Conservation (phyloP, 2,888 invertebrate species). For the Macropis europaea region DNA sequence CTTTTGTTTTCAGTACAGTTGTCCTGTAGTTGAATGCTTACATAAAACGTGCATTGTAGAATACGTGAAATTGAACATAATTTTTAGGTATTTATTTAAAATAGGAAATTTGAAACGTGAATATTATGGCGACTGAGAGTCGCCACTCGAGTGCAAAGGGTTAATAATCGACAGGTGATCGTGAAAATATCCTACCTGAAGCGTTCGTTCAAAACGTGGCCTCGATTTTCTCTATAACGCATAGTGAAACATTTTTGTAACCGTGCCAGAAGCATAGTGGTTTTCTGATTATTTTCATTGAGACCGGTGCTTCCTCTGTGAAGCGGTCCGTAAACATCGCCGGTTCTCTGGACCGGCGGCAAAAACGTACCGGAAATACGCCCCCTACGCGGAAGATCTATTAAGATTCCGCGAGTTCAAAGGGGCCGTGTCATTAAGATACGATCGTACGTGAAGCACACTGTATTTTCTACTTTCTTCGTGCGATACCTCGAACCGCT, state of each 20-base stretch:
- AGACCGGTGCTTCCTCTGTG: conserved; percentile 29
- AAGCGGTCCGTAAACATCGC: conserved; percentile 32
- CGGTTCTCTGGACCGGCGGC: neutral
- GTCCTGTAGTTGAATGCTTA: too few relatives aligned
- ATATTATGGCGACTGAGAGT: too few relatives aligned
- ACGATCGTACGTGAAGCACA: neutral
- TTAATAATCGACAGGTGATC: neutral
- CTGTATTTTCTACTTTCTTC: neutral
- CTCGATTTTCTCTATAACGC: conserved; percentile 6
- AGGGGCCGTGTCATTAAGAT: neutral
- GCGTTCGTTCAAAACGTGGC: neutral
- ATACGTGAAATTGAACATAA: too few relatives aligned
- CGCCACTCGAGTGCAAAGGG: too few relatives aligned
- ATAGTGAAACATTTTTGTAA: conserved; percentile 36
- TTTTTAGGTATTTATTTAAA: too few relatives aligned
- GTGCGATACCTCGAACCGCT: neutral
- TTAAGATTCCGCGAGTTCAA: neutral
- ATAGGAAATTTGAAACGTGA: too few relatives aligned
- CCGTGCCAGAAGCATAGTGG: conserved; percentile 31
- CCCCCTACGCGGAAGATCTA: conserved; percentile 1
- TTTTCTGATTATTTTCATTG: conserved; percentile 56
- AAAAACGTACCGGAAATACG: conserved; percentile 2
- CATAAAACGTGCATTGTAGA: too few relatives aligned
- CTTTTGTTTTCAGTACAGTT: too few relatives aligned
- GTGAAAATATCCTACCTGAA: neutral